Evolutionary conservation across 2,888 invertebrate species (phyloP), one percentile per base, ranked within the genome.

Genomic region (Sminthurides aquaticus): DNA sequence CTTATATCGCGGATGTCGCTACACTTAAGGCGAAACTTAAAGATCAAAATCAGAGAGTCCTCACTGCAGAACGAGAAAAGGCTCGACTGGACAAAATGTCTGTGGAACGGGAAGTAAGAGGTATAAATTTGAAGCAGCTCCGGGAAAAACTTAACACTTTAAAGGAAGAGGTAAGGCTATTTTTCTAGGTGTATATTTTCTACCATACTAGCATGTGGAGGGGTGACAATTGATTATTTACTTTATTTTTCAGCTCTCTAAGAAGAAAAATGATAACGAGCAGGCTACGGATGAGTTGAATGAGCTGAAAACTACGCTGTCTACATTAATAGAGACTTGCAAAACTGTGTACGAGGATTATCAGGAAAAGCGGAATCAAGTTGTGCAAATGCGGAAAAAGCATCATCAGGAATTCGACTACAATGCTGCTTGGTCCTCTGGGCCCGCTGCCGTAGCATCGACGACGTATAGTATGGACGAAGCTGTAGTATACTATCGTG

Each of bases 1-100:
- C 88, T 0, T 92, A 92, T 74, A 87, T 97, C 84, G 83, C 87
- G 2, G 92, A 92, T 74, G 89, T 91, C 88, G 85, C 88, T 5
- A 86, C 87, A 65, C 80, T 91, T 1, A 94, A 91, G 78, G 86
- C 87, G 11, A 85, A 86, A 75, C 84, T 92, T 0, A 90, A 91
- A 75, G 91, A 93, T 72, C 86, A 92, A 67, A 93, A 92, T 78
- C 88, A 79, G 63, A 88, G 87, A 76, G 83, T 92, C 64, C 81
- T 92, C 20, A 82, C 87, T 0, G 78, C 91, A 22, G 90, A 89
- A 71, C 91, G 92, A 76, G 92, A 93, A 76, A 90, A 91, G 64
- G 75, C 73, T 29, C 70, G 75, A 27, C 63, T 77, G 48, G 76
- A 75, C 61, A 74, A 74, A 64, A 69, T 75, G 48, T 65, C 69